Evolutionary conservation across 2,113 vertebrate species (phyloP).

Genomic region (Pangasianodon hypophthalmus): DNA sequence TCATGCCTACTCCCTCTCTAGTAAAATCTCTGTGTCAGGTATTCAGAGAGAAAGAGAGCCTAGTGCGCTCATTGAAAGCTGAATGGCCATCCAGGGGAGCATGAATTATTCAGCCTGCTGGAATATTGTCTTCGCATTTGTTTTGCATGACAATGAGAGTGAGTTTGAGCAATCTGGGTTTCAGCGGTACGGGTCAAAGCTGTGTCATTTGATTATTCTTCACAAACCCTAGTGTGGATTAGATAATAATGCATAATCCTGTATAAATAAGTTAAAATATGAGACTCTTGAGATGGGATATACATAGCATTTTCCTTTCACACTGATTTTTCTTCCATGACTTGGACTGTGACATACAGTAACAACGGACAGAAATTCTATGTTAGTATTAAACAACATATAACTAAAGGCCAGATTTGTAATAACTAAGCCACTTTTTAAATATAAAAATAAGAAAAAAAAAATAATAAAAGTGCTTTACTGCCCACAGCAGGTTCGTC

Average conservation of each 20-base stretch:
- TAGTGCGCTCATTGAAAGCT: conserved; percentile 52
- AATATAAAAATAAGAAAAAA: background rate
- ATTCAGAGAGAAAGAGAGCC: conserved; percentile 46
- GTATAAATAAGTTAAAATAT: conserved; percentile 24
- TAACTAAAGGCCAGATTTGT: background rate
- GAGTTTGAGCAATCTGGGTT: conserved; percentile 32
- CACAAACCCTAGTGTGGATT: conserved; percentile 10
- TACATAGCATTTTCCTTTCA: background rate
- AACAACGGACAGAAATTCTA: background rate
- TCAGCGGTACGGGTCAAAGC: conserved; percentile 22
- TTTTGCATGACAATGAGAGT: conserved; percentile 49
- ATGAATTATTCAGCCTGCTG: conserved; percentile 52
- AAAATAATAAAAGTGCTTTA: background rate
- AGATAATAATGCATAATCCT: background rate
- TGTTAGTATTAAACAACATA: background rate
- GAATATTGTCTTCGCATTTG: conserved; percentile 43
- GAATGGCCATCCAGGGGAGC: conserved; percentile 38
- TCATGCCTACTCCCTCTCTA: conserved; percentile 62
- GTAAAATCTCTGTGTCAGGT: conserved; percentile 41
- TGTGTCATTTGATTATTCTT: conserved; percentile 16
- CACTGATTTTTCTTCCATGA: background rate
- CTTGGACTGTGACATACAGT: background rate
- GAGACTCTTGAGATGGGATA: background rate
- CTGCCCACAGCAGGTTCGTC: background rate
- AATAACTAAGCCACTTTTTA: background rate